Conservation (phyloP, 2,797 vertebrate genomes). For the Tangara arthus region DNA sequence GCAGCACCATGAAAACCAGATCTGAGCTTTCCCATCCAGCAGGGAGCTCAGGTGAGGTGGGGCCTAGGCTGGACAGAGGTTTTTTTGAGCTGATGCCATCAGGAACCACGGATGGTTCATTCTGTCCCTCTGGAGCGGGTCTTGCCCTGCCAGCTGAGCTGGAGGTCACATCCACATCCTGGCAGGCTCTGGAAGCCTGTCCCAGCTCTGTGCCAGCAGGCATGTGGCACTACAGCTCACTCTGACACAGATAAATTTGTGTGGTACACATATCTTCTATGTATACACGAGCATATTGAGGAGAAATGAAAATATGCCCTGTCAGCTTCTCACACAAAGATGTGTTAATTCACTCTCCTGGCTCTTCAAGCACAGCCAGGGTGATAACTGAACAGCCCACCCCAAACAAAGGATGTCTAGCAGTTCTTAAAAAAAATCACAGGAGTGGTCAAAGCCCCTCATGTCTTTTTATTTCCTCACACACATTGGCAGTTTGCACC, state of each 20-base stretch:
- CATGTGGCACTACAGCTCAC: not conserved
- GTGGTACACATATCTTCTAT: not conserved
- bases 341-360: not conserved
- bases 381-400: not conserved
- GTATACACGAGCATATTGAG: not conserved
- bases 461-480: not conserved
- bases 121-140: not conserved
- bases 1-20: not conserved
- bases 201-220: accelerated
- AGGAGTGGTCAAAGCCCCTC: not conserved
- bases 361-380: not conserved
- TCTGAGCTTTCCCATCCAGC: not conserved
- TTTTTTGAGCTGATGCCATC: not conserved
- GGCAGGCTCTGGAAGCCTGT: not conserved
- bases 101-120: not conserved
- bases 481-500: not conserved
- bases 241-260: not conserved
- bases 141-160: not conserved
- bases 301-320: not conserved
- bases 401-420: not conserved
- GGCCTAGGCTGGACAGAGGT: not conserved
- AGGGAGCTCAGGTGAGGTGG: not conserved
- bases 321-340: not conserved
- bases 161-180: not conserved
- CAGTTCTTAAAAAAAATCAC: not conserved